phyloP scores from a whole-genome alignment of 2,113 vertebrate genomes.

The Haemorhous mexicanus region DNA sequence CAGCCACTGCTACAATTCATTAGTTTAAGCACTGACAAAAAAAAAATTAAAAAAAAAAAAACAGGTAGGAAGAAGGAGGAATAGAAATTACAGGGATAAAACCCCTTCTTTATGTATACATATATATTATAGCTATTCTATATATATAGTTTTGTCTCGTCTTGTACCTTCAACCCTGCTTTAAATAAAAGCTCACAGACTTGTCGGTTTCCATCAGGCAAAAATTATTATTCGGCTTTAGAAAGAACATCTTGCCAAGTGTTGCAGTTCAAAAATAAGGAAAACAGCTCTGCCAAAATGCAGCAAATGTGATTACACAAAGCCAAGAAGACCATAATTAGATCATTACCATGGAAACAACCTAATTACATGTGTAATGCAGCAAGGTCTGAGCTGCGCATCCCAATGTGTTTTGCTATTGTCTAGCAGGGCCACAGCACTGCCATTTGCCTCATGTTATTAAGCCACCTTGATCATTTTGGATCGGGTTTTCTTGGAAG shows the following conservation, averaged over 20 bases:
- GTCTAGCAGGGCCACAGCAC: slow-evolving; percentile 61
- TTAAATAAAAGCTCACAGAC: slow-evolving; percentile 66
- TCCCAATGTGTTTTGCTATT: slow-evolving; percentile 73
- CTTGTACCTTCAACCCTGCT: slow-evolving; percentile 52
- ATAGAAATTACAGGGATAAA: slow-evolving; percentile 49
- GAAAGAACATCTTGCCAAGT: slow-evolving; percentile 76
- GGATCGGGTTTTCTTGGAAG: slow-evolving; percentile 21
- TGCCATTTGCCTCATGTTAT: slow-evolving; percentile 41
- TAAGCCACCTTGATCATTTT: slow-evolving; percentile 61
- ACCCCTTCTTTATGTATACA: slow-evolving; percentile 31
- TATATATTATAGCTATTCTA: neutral
- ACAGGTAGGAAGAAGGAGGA: slow-evolving; percentile 27
- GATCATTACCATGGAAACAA: slow-evolving; percentile 86
- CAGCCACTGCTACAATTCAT: neutral
- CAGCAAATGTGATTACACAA: slow-evolving; percentile 82
- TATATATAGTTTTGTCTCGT: slow-evolving; percentile 33
- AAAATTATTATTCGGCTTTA: slow-evolving; percentile 75
- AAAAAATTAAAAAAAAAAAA: neutral
- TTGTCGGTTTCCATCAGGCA: slow-evolving; percentile 57
- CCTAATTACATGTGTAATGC: slow-evolving; percentile 83
- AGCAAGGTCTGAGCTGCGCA: slow-evolving; percentile 69
- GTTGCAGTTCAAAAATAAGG: slow-evolving; percentile 78
- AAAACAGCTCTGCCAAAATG: slow-evolving; percentile 78
- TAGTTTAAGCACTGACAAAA: neutral
- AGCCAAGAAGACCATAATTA: slow-evolving; percentile 82